Percentiles rank a stretch among this genome's conserved stretches.
phyloP scores from a whole-genome alignment of 2,113 vertebrate species.

The Charina bottae region DNA sequence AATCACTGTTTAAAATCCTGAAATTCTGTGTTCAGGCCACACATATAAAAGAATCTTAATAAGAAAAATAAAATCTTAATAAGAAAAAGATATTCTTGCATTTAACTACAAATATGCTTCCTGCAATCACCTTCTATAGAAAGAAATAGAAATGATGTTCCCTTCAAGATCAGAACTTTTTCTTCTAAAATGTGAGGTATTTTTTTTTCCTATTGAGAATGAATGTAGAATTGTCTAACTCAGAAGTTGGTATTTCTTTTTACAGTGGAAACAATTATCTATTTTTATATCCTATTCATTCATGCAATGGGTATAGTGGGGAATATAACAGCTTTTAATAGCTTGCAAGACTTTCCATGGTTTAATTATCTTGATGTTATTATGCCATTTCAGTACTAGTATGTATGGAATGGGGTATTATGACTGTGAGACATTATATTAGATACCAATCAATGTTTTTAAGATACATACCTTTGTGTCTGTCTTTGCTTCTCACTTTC shows the following conservation, averaged over 20 bases:
- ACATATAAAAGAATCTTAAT: neutral
- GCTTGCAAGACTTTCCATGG: neutral
- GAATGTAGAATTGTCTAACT: neutral
- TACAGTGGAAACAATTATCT: constrained; percentile 25
- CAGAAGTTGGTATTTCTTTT: constrained; percentile 3
- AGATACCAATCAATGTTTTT: too few relatives aligned
- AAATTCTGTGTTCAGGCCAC: neutral
- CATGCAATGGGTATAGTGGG: constrained; percentile 12
- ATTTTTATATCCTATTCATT: constrained; percentile 28
- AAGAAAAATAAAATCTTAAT: neutral
- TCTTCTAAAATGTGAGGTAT: constrained; percentile 2
- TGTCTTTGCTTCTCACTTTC: too few relatives aligned
- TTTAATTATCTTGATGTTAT: constrained; percentile 26
- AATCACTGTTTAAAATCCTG: neutral
- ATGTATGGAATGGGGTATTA: too few relatives aligned
- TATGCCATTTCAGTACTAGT: constrained; percentile 18
- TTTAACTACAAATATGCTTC: neutral
- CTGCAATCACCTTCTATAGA: neutral
- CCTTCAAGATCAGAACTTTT: constrained; percentile 16
- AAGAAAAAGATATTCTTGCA: neutral
- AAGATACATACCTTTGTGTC: too few relatives aligned
- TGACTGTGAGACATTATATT: too few relatives aligned
- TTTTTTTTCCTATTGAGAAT: constrained; percentile 15
- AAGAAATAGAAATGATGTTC: neutral
- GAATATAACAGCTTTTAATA: constrained; percentile 23